Conservation (phyloP, 2,888 invertebrate species). For the Cephus pygmeus region DNA sequence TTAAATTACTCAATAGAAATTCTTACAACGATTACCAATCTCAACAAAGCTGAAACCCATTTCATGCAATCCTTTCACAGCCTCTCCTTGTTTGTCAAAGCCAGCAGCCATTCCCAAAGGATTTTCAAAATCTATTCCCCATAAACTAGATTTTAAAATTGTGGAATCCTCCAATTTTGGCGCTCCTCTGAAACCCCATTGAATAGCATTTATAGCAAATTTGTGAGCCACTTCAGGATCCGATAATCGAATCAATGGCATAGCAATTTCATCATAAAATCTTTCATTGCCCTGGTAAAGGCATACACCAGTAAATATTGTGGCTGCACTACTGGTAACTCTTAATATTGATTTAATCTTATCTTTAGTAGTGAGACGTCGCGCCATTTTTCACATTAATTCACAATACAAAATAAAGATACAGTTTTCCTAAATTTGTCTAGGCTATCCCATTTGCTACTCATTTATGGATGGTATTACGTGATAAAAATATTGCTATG, state of each 20-base stretch:
- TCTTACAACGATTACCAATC: slow-evolving; percentile 72
- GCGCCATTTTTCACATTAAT: slow-evolving; percentile 37
- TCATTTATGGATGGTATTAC: neutral
- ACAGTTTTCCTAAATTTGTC: neutral
- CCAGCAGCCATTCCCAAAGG: slow-evolving; percentile 99
- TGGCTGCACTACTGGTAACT: slow-evolving; percentile 74
- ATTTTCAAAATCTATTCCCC: slow-evolving; percentile 80
- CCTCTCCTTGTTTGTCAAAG: slow-evolving; percentile 98
- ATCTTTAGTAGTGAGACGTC: slow-evolving; percentile 64
- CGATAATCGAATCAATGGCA: slow-evolving; percentile 77
- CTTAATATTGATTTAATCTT: slow-evolving; percentile 77
- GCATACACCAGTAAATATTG: slow-evolving; percentile 76
- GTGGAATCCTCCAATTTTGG: slow-evolving; percentile 72
- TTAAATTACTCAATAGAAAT: slow-evolving; percentile 10
- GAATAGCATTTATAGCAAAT: slow-evolving; percentile 79
- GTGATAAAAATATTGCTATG: neutral
- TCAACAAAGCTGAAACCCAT: slow-evolving; percentile 96
- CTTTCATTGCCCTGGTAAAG: slow-evolving; percentile 81
- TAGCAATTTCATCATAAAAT: slow-evolving; percentile 79
- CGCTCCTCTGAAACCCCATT: slow-evolving; percentile 79
- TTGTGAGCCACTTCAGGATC: slow-evolving; percentile 88
- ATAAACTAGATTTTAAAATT: slow-evolving; percentile 76
- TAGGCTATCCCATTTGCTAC: neutral
- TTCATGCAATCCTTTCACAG: slow-evolving; percentile 81
- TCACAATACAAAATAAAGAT: neutral